These are phyloP conservation scores for Odontocerum albicorne DNA, from an alignment of 2,888 invertebrate species.

Conservation along the genomic window DNA sequence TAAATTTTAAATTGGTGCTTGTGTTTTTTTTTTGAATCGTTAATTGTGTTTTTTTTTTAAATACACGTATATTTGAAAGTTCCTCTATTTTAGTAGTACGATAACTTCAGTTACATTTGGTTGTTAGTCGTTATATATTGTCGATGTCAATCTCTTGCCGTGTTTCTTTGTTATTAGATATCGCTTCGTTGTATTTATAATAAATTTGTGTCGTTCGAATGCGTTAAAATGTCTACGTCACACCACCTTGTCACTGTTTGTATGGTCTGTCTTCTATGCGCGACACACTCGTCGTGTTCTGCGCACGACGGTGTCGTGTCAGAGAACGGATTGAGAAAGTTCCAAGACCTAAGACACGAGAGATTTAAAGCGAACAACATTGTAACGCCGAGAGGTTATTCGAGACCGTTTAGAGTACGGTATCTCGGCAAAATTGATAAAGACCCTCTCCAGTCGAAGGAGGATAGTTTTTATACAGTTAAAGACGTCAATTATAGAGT, in stretches of 20 bases:
- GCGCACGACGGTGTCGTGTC: conserved; percentile 60
- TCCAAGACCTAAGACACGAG: conserved; percentile 30
- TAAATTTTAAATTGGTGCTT: too few relatives aligned
- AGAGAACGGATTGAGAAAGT: conserved; percentile 11
- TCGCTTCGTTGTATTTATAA: neutral
- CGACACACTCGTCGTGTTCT: conserved; percentile 74
- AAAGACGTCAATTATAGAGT: neutral
- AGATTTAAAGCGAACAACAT: conserved; percentile 29
- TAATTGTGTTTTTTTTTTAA: too few relatives aligned
- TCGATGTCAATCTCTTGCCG: conserved; percentile 4
- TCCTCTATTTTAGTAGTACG: too few relatives aligned
- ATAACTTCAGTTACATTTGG: too few relatives aligned
- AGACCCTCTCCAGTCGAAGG: neutral
- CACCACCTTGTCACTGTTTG: conserved; percentile 77
- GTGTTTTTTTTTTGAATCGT: too few relatives aligned
- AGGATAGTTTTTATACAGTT: neutral
- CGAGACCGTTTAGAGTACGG: conserved; percentile 1
- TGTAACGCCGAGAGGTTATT: neutral
- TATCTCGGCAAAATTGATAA: neutral
- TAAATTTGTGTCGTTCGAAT: neutral
- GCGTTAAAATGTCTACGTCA: conserved; percentile 51
- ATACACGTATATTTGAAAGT: too few relatives aligned
- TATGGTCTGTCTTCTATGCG: conserved; percentile 79
- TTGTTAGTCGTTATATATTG: too few relatives aligned
- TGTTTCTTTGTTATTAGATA: neutral